phyloP scores from a whole-genome alignment of 2,888 invertebrate species.

The Leucozona laternaria region DNA sequence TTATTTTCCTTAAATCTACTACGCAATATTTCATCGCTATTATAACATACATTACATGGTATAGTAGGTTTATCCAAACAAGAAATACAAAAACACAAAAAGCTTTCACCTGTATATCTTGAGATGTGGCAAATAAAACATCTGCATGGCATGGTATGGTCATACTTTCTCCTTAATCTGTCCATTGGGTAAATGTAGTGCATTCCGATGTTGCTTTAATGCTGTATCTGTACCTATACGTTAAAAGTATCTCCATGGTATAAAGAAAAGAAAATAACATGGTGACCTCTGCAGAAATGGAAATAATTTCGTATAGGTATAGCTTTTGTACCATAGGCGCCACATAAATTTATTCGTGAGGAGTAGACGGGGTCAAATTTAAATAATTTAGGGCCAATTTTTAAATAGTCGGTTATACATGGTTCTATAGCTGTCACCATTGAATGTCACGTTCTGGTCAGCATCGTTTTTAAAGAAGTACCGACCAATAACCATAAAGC shows the following conservation, averaged over 20 bases:
- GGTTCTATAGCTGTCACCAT: too few relatives aligned
- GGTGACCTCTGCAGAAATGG: not conserved
- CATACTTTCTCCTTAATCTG: conserved; percentile 17
- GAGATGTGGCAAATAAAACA: conserved; percentile 3
- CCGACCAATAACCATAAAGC: too few relatives aligned
- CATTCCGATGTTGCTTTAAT: conserved; percentile 8
- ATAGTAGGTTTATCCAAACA: not conserved
- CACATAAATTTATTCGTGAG: not conserved
- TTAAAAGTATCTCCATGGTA: not conserved
- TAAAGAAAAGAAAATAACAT: too few relatives aligned
- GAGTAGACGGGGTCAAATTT: too few relatives aligned
- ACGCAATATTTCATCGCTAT: conserved; percentile 18
- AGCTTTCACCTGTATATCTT: conserved; percentile 12
- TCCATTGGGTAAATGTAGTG: not conserved
- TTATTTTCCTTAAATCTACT: conserved; percentile 18
- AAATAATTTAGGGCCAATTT: too few relatives aligned
- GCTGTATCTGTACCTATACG: not conserved
- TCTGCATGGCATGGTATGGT: not conserved
- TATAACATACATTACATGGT: not conserved
- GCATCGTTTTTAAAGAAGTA: too few relatives aligned
- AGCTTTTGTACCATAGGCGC: not conserved
- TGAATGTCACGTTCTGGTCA: too few relatives aligned
- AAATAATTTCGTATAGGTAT: too few relatives aligned
- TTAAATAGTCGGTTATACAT: too few relatives aligned
- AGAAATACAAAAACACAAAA: not conserved